Conservation (phyloP, 35 echinoderm and acorn worm species). For the Heliocidaris erythrogramma region DNA sequence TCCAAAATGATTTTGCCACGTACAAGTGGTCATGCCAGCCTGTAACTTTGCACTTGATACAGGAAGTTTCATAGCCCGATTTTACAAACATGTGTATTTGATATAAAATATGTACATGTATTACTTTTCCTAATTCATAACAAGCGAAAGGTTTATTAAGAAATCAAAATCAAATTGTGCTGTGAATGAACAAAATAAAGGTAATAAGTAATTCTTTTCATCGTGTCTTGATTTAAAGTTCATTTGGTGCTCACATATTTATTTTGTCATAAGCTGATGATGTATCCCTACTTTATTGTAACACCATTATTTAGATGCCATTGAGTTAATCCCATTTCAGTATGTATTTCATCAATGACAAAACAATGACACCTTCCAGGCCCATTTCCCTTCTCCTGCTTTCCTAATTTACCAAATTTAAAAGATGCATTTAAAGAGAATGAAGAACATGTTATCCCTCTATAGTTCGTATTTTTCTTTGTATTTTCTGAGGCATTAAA, state of each 20-base stretch:
- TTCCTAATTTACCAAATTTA: neutral
- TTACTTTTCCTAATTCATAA: neutral
- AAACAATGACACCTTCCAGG: neutral
- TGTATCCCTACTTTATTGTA: too few relatives aligned
- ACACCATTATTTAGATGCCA: neutral
- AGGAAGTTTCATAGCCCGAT: neutral
- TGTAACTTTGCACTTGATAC: neutral
- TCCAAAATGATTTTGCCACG: neutral
- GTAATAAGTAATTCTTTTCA: too few relatives aligned
- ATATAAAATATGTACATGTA: neutral
- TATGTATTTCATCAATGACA: neutral
- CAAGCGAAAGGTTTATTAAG: neutral
- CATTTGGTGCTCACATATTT: too few relatives aligned
- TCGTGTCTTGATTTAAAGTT: too few relatives aligned
- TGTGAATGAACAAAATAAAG: too few relatives aligned
- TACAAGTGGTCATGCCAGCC: neutral
- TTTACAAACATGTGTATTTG: neutral
- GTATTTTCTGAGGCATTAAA: too few relatives aligned
- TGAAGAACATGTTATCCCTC: neutral
- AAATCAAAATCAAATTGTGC: neutral
- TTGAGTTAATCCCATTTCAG: neutral
- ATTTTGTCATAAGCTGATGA: too few relatives aligned
- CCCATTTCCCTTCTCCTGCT: neutral
- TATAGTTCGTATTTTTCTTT: neutral
- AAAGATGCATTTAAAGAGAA: neutral